Base-by-base conservation (phyloP, 1,140 invertebrate species). In the Polyergus mexicanus region DNA sequence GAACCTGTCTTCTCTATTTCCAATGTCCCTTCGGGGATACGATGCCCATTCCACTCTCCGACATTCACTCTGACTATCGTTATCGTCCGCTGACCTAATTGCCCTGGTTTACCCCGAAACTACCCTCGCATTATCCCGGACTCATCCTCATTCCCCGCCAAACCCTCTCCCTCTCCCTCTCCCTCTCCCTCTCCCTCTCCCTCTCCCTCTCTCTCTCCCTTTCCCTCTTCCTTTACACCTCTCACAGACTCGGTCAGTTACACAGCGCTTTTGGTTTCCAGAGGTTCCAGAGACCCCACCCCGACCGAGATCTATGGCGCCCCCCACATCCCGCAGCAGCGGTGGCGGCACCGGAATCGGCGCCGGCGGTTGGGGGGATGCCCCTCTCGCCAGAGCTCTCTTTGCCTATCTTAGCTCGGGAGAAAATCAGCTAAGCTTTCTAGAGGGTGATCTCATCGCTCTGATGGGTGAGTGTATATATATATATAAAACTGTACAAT, bases 351-450 rank as follows among this genome's bases (percentile, higher is more conserved):
- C 89, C n/a, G 91, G 91, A 68, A 62, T 88, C 58, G 89, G 87
- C 10, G 80, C 88, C 19, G 92, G 92, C 1, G 93, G 93, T 22
- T 95, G 94, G 94, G 90, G 94, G 25, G 96, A 97, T 86, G 95
- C 96, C 0, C 96, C 96, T 2, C 94, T 98, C 60, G 98, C 97
- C 1, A 96, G 98, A 86, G 98, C 98, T 13, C 95, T 99, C 16
- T 99, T 99, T 91, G 98, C 98, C 60, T 99, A 99, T 95, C 96
- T 98, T 63, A 98, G 98, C 25, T 98, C 97, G 74, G 98, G 98
- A 6, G 98, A 99, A 90, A 98, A 98, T 95, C 98, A 99, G 94
- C 96, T 99, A 54, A 98, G 97, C 91, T 99, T 99, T 94, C 96
- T 98, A 78, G 98, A 99, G 94, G 98, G 98, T 86, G 98, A 99